Evolutionary conservation across 2,113 vertebrate genomes (phyloP).

Genomic region (Rhineura floridana): DNA sequence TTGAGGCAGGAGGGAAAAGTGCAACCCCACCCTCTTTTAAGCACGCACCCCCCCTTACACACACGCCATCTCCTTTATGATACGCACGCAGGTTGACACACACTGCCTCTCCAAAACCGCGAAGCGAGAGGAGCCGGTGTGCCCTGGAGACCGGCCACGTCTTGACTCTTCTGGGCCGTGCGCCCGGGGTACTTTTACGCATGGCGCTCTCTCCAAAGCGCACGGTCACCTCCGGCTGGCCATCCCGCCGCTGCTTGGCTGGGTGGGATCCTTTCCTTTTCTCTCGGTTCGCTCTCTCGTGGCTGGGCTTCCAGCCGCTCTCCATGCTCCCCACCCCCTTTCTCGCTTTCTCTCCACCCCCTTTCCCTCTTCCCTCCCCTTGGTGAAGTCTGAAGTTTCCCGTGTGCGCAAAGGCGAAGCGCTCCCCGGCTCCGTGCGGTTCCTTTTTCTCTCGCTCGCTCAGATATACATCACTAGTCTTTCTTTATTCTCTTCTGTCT

Average conservation of each 20-base stretch:
- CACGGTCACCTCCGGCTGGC: background rate
- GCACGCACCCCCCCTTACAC: background rate
- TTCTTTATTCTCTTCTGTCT: no score
- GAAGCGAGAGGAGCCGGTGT: background rate
- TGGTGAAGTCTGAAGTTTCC: constrained; percentile 56
- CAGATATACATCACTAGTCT: background rate
- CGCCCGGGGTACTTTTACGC: constrained; percentile 28
- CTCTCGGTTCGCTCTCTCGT: background rate
- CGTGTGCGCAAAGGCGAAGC: constrained; percentile 37
- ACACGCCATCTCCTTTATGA: background rate
- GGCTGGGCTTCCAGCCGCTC: constrained; percentile 12
- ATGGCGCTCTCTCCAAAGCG: constrained; percentile 16
- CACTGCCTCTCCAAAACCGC: background rate
- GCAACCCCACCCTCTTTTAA: no score
- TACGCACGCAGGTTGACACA: background rate
- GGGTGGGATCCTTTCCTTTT: background rate
- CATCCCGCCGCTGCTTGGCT: background rate
- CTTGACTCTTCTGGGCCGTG: background rate
- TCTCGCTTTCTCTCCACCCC: constrained; percentile 5
- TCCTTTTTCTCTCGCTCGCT: background rate
- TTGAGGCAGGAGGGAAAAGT: no score
- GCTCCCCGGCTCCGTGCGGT: background rate
- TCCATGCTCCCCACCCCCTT: constrained; percentile 23
- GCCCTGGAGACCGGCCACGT: background rate
- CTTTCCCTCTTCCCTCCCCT: constrained; percentile 20